Conservation (phyloP, 2,113 vertebrate species). For the Syngnathus floridae region DNA sequence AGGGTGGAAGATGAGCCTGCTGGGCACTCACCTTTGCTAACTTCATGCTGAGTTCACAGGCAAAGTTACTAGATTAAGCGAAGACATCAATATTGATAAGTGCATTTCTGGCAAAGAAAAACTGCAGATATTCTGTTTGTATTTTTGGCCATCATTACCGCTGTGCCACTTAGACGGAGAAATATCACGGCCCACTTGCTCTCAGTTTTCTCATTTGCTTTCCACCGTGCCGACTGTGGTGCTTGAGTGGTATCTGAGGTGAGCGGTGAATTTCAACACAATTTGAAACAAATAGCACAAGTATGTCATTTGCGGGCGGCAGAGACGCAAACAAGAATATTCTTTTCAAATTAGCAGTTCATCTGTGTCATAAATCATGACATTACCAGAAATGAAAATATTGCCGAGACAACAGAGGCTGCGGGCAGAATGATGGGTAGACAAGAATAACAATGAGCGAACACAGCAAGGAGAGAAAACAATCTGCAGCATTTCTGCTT, state of each 20-base stretch:
- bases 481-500: not conserved
- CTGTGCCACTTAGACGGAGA: not conserved
- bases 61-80: constrained; percentile 1
- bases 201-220: constrained; percentile 2
- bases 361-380: constrained; percentile 32
- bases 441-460: constrained; percentile 20
- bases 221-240: not conserved
- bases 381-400: constrained; percentile 39
- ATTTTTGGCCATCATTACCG: not conserved
- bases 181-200: constrained; percentile 3
- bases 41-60: not conserved
- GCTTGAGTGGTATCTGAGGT: not conserved
- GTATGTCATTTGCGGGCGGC: not conserved
- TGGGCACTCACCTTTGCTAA: constrained; percentile 4
- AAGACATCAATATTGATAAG: constrained; percentile 3
- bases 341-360: constrained; percentile 39
- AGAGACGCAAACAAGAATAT: constrained; percentile 10
- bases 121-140: not conserved
- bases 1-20: constrained; percentile 1
- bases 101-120: constrained; percentile 5
- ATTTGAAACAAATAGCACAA: not conserved
- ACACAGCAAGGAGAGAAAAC: not conserved
- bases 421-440: constrained; percentile 17
- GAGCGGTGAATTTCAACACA: constrained; percentile 11
- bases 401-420: constrained; percentile 9